phyloP scores from a whole-genome alignment of 2,113 vertebrate species.

The Crotalus viridis region DNA sequence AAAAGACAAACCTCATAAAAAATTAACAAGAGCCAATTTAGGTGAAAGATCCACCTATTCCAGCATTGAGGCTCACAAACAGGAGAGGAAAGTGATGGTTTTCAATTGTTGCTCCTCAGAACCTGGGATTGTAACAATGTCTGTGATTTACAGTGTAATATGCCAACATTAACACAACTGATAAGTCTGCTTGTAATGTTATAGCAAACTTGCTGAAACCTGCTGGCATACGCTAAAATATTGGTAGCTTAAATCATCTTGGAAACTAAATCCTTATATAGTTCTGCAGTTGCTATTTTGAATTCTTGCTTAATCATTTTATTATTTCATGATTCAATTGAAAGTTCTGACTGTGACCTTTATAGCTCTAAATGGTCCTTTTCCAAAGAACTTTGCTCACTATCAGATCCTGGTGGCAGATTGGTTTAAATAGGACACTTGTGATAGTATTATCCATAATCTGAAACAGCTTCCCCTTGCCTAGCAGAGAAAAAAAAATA shows the following conservation, averaged over 20 bases:
- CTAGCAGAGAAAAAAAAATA: not conserved
- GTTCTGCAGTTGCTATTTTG: not conserved
- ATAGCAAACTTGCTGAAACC: not conserved
- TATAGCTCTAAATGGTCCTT: not conserved
- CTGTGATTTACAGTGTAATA: not conserved
- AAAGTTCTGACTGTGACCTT: not conserved
- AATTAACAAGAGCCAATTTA: not conserved
- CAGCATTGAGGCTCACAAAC: not conserved
- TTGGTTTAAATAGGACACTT: not conserved
- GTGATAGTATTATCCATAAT: not conserved
- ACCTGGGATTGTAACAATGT: not conserved
- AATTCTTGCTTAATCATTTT: not conserved
- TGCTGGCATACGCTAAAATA: not conserved
- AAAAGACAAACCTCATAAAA: not conserved
- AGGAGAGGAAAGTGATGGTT: not conserved
- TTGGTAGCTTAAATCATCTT: not conserved
- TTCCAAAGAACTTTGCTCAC: not conserved
- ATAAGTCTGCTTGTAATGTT: not conserved
- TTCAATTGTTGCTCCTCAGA: not conserved
- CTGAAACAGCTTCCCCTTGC: not conserved
- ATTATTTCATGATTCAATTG: not conserved
- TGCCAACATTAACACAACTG: not conserved
- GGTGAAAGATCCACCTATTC: not conserved
- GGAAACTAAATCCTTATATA: not conserved
- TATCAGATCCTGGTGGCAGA: not conserved